Conservation (phyloP, 2,113 vertebrate species). For the Coracopsis vasa region DNA sequence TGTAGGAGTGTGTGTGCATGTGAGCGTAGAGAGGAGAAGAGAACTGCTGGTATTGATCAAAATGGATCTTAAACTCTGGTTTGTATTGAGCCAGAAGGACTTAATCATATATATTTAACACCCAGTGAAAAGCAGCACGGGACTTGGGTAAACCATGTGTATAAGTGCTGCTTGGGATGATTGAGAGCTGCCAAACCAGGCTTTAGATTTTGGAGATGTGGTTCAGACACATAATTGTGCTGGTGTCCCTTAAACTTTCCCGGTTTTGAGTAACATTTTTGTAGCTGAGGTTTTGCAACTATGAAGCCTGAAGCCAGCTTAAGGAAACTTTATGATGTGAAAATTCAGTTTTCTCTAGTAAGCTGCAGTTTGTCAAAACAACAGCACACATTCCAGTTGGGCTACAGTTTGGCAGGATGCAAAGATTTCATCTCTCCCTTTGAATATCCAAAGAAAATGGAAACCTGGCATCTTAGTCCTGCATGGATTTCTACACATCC, state of each 20-base stretch:
- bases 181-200: background rate
- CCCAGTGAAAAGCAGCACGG: background rate
- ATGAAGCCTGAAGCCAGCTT: conserved; percentile 48
- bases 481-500: conserved; percentile 46
- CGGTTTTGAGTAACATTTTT: conserved; percentile 49
- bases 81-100: background rate
- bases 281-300: conserved; percentile 44
- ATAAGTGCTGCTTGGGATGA: background rate
- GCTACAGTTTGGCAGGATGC: conserved; percentile 55
- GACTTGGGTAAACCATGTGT: background rate
- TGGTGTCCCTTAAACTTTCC: conserved; percentile 28
- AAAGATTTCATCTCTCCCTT: conserved; percentile 38
- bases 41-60: background rate
- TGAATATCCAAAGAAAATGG: conserved; percentile 51
- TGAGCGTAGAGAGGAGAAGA: background rate
- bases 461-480: conserved; percentile 37
- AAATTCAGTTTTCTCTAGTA: conserved; percentile 69
- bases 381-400: conserved; percentile 35
- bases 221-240: conserved; percentile 10
- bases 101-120: background rate
- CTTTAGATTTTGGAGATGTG: background rate
- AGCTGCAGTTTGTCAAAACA: conserved; percentile 69
- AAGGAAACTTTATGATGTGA: conserved; percentile 66
- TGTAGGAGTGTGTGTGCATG: background rate
- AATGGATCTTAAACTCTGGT: background rate